phyloP scores from a whole-genome alignment of 2,888 invertebrate genomes.

The Apotomis turbidana region DNA sequence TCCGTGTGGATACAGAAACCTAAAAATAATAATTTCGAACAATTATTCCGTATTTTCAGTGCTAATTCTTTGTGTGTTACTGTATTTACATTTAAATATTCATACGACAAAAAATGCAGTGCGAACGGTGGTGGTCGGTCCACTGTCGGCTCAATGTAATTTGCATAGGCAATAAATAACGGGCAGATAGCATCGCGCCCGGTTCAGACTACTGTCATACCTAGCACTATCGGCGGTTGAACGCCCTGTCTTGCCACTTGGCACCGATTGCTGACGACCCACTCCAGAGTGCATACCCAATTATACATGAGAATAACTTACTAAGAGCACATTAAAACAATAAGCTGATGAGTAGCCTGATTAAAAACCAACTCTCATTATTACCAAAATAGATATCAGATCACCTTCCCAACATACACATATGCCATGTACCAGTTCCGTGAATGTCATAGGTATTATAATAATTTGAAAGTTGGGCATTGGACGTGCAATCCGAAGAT shows the following conservation, averaged over 20 bases:
- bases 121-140: slow-evolving; percentile 54
- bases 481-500: too few species aligned
- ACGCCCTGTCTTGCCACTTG: slow-evolving; percentile 74
- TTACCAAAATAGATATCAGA: too few species aligned
- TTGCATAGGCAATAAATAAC: slow-evolving; percentile 77
- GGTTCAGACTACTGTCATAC: slow-evolving; percentile 58
- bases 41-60: too few species aligned
- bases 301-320: slow-evolving; percentile 33
- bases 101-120: slow-evolving; percentile 28
- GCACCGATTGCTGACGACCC: slow-evolving; percentile 59
- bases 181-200: slow-evolving; percentile 66
- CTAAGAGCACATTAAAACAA: background rate
- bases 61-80: background rate
- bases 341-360: too few species aligned
- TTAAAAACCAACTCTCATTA: too few species aligned
- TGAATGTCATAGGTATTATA: too few species aligned
- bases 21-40: too few species aligned
- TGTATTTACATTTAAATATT: slow-evolving; percentile 31
- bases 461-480: too few species aligned
- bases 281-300: slow-evolving; percentile 44
- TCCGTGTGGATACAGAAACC: too few species aligned
- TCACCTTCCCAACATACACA: too few species aligned
- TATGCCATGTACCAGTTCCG: too few species aligned
- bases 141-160: slow-evolving; percentile 62
- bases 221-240: slow-evolving; percentile 74